These are phyloP conservation scores for Polypterus senegalus DNA, from an alignment of 2,113 vertebrate species.

Conservation along the genomic window DNA sequence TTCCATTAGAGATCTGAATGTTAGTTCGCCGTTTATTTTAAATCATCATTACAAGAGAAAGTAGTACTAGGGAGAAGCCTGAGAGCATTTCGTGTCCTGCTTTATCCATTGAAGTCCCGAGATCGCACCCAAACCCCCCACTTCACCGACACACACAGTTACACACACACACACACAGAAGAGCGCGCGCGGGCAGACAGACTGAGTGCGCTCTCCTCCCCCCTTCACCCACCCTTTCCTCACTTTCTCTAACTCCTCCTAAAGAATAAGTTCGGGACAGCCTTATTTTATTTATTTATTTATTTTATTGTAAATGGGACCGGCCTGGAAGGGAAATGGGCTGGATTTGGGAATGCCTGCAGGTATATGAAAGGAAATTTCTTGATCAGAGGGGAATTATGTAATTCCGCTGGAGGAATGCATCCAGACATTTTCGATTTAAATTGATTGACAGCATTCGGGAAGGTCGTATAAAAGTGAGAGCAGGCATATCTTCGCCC, in stretches of 20 bases:
- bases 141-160: not conserved
- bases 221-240: not conserved
- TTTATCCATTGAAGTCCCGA: not conserved
- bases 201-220: not conserved
- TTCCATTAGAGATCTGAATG: too few relatives aligned
- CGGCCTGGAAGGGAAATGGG: slow-evolving; percentile 3
- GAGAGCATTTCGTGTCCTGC: too few relatives aligned
- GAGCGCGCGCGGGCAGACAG: not conserved
- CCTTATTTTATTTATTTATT: not conserved
- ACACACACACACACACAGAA: not conserved
- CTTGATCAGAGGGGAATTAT: slow-evolving; percentile 46
- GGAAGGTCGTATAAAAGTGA: slow-evolving; percentile 47
- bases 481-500: slow-evolving; percentile 18
- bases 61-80: too few relatives aligned
- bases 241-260: slow-evolving; percentile 16
- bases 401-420: slow-evolving; percentile 46
- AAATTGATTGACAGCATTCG: slow-evolving; percentile 51
- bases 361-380: slow-evolving; percentile 37
- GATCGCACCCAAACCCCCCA: not conserved
- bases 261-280: slow-evolving; percentile 22
- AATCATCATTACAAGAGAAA: too few relatives aligned
- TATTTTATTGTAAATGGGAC: slow-evolving; percentile 1
- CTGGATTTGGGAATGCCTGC: slow-evolving; percentile 18
- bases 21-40: too few relatives aligned
- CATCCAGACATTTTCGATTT: slow-evolving; percentile 30